These are phyloP conservation scores for Cheilosia soror DNA, from an alignment of 2,888 invertebrate species.

Conservation along the genomic window DNA sequence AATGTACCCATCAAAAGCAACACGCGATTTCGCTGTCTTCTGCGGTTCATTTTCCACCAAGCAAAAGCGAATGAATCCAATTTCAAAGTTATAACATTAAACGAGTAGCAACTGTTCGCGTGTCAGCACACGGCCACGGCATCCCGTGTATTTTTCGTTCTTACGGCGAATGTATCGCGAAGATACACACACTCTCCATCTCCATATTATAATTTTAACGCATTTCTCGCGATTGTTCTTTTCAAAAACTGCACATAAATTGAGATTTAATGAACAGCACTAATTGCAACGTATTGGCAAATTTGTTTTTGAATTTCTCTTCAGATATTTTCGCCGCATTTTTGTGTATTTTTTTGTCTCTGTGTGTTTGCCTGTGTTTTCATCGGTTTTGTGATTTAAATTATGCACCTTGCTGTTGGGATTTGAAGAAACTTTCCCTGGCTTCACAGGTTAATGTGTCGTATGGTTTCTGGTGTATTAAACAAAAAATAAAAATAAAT, in stretches of 20 bases:
- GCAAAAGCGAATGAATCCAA: constrained; percentile 40
- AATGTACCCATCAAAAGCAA: constrained; percentile 39
- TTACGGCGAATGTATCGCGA: constrained; percentile 68
- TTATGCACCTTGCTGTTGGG: constrained; percentile 72
- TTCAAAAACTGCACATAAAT: constrained; percentile 32
- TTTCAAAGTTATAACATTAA: constrained; percentile 65
- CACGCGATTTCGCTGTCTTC: constrained; percentile 1
- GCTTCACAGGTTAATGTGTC: constrained; percentile 72
- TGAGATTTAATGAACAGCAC: constrained; percentile 31
- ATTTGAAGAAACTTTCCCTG: constrained; percentile 71
- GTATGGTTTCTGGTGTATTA: constrained; percentile 49
- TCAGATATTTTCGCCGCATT: constrained; percentile 75
- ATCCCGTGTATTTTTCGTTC: constrained; percentile 63
- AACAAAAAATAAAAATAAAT: constrained; percentile 54
- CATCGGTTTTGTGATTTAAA: constrained; percentile 69
- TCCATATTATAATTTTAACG: neutral
- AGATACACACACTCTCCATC: constrained; percentile 20
- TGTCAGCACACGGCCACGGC: constrained; percentile 76
- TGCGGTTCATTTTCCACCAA: constrained; percentile 25
- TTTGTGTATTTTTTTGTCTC: constrained; percentile 36
- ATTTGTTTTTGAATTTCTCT: constrained; percentile 61
- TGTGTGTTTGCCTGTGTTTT: constrained; percentile 6
- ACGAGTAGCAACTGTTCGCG: constrained; percentile 77
- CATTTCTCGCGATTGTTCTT: constrained; percentile 15
- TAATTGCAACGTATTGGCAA: constrained; percentile 52